A percentile compares a stretch with the other conserved stretches of the same genome.
Evolutionary conservation across 2,888 invertebrate genomes (phyloP).

Genomic region (Ormyrus pomaceus): DNA sequence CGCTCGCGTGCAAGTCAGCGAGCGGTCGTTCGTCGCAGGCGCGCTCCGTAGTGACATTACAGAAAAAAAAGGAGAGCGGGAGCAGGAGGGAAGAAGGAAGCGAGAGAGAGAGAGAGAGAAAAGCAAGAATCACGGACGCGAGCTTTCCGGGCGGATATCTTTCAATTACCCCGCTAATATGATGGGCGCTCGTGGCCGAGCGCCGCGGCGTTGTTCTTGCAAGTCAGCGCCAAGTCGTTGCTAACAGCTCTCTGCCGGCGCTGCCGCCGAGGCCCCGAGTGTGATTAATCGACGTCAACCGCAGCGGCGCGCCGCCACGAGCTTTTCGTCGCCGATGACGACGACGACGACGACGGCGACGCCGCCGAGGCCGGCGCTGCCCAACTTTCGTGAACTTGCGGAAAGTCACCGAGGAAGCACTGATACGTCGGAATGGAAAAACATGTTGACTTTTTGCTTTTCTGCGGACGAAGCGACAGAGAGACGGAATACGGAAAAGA

Average conservation of each 20-base stretch:
- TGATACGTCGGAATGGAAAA: no score
- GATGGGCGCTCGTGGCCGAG: conserved; percentile 66
- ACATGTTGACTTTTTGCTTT: no score
- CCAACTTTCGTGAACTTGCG: background rate
- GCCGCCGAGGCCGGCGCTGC: background rate
- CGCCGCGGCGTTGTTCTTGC: conserved; percentile 64
- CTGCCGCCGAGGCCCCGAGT: conserved; percentile 55
- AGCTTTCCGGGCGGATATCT: conserved; percentile 74
- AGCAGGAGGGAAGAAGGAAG: conserved; percentile 5
- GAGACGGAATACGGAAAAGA: no score
- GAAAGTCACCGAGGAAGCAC: background rate
- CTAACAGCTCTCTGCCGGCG: conserved; percentile 67
- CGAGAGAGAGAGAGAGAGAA: conserved; percentile 50
- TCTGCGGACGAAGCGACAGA: no score
- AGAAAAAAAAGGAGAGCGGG: conserved; percentile 56
- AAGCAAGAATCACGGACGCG: conserved; percentile 66
- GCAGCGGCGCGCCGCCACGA: conserved; percentile 60
- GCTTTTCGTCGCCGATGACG: background rate
- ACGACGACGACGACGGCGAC: background rate
- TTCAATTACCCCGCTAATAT: conserved; percentile 75
- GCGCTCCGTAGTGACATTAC: conserved; percentile 69
- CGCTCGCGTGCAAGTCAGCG: conserved; percentile 71
- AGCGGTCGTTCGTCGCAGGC: conserved; percentile 69
- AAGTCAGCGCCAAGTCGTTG: conserved; percentile 74
- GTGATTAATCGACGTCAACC: conserved; percentile 75